Evolutionary conservation across 2,888 invertebrate species (phyloP), one percentile per base, ranked within the genome.

Genomic region (Seira ritae): DNA sequence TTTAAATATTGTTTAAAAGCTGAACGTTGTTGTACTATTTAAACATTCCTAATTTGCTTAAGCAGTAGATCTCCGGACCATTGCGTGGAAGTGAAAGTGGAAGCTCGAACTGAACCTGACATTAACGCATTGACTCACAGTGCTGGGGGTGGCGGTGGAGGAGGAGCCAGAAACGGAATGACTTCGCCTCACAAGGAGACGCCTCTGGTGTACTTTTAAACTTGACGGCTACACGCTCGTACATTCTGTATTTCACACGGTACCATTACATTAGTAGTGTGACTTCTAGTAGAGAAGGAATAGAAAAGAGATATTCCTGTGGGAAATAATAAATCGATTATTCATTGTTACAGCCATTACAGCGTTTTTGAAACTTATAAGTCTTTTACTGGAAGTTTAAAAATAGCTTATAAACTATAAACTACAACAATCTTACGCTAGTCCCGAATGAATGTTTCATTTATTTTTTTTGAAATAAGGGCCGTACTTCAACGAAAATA

Each of bases 151-250:
- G 76, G 68, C 46, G 80, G 80, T 15, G 80, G 75, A 17, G 75
- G 80, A 24, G 80, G 74, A 42, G 68, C 81, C 70, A 79, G 74
- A n/a, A 84, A 84, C 31, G 82, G 77, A 20, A 75, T 76, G 42
- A 80, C 84, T 46, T 75, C 77, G n/a, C 74, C 81, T 60, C 80
- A 85, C 37, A 85, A 84, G 70, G 88, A 86, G 74, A 85, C 87
- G 19, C 87, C 87, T 8, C 85, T 88, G 20, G 88, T 89, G 17
- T 88, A 88, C 85, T 89, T 89, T 80, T 88, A 84, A 86, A n/a
- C 24, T 8, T 15, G 20, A 68, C 37, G n/a, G n/a, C 8, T 62
- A 55, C 17, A 72, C 50, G 72, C 72, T 72, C 60, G 60, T 60
- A 60, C 50, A 23, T 72, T 72, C 62, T 72, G 50, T 62, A 55